Percentiles rank a stretch among this genome's conserved stretches.
phyloP scores from a whole-genome alignment of 2,888 invertebrate species.

The Lasioglossum pauxillum region DNA sequence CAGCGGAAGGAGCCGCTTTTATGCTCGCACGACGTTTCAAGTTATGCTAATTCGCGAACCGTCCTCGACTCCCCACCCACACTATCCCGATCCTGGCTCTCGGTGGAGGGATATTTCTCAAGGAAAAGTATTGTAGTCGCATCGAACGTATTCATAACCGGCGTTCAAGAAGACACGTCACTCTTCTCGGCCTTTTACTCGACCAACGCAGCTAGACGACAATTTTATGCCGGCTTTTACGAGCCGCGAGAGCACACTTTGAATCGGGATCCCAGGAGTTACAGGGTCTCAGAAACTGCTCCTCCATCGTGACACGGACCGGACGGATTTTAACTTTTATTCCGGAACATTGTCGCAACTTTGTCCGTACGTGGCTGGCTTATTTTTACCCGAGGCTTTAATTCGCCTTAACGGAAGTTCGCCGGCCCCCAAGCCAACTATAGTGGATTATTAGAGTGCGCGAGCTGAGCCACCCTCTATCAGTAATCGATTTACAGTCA shows the following conservation, averaged over 20 bases:
- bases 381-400: conserved; percentile 56
- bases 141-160: conserved; percentile 82
- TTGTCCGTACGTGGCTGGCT: conserved; percentile 60
- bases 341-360: conserved; percentile 57
- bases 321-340: conserved; percentile 67
- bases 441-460: not conserved
- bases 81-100: not conserved
- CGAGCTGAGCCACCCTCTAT: not conserved
- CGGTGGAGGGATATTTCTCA: conserved; percentile 12
- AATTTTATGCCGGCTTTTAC: conserved; percentile 81
- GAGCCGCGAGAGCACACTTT: conserved; percentile 78
- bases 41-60: conserved; percentile 79
- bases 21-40: conserved; percentile 77
- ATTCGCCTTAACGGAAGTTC: conserved; percentile 47
- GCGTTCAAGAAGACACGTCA: conserved; percentile 75
- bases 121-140: conserved; percentile 70
- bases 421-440: not conserved
- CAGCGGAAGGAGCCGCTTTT: conserved; percentile 75
- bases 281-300: conserved; percentile 61
- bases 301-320: conserved; percentile 53
- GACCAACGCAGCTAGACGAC: conserved; percentile 75
- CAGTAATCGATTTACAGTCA: not conserved
- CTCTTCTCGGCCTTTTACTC: conserved; percentile 75
- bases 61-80: conserved; percentile 13
- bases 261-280: conserved; percentile 75